Conservation (phyloP, 2,113 vertebrate genomes). For the Esox niger region DNA sequence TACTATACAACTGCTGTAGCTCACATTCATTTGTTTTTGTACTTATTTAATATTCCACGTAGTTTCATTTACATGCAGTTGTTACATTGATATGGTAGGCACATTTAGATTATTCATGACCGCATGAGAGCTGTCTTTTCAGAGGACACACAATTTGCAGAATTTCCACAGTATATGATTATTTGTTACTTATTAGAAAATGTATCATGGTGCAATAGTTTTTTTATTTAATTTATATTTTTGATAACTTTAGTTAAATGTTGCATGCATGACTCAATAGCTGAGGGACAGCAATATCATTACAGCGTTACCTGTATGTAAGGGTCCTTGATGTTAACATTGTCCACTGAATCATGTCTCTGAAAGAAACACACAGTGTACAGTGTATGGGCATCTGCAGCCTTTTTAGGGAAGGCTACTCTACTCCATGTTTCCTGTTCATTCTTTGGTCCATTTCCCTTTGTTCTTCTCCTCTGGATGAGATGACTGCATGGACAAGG, state of each 20-base stretch:
- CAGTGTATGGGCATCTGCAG: conserved; percentile 14
- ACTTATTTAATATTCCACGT: neutral
- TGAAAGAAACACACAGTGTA: conserved; percentile 1
- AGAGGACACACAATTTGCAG: neutral
- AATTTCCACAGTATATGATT: neutral
- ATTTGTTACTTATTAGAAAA: conserved; percentile 1
- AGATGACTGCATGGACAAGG: conserved; percentile 23
- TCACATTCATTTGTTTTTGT: neutral
- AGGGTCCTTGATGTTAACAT: too few species aligned
- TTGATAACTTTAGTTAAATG: too few species aligned
- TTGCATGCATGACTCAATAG: too few species aligned
- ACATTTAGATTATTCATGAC: neutral
- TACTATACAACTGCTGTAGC: conserved; percentile 16
- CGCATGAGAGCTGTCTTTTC: neutral
- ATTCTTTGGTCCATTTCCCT: neutral
- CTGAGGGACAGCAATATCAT: too few species aligned
- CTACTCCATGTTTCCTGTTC: too few species aligned
- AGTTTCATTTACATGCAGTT: neutral
- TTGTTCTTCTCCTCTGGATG: conserved; percentile 30
- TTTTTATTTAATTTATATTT: too few species aligned
- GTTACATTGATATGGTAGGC: neutral
- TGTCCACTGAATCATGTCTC: neutral
- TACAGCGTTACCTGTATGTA: too few species aligned
- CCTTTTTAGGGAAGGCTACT: conserved; percentile 22
- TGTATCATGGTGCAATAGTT: neutral